These are phyloP conservation scores for Helostoma temminkii DNA, from an alignment of 2,797 vertebrate genomes.

Conservation along the genomic window DNA sequence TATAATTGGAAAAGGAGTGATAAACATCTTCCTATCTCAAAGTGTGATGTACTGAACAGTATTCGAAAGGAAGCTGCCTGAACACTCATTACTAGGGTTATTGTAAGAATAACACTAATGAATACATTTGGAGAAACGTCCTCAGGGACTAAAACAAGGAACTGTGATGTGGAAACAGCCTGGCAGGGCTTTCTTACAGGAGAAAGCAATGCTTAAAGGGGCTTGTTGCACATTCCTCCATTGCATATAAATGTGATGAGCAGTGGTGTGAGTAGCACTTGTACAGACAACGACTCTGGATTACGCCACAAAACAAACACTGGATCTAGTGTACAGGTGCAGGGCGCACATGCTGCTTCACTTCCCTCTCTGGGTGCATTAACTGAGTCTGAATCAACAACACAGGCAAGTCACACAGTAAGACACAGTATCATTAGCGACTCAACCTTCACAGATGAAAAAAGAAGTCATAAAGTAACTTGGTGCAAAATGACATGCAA, in stretches of 20 bases:
- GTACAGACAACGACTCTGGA: constrained; percentile 34
- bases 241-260: constrained; percentile 39
- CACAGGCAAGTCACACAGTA: constrained; percentile 37
- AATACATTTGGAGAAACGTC: constrained; percentile 58
- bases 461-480: constrained; percentile 71
- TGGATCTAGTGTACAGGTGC: constrained; percentile 59
- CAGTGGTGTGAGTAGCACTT: constrained; percentile 44
- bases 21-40: constrained; percentile 79
- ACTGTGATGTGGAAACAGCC: constrained; percentile 40
- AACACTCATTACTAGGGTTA: constrained; percentile 74
- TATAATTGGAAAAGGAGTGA: constrained; percentile 83
- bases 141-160: constrained; percentile 38
- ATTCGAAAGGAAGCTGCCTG: constrained; percentile 60
- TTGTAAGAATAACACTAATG: constrained; percentile 77
- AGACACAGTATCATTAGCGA: constrained; percentile 72
- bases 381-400: constrained; percentile 41
- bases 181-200: constrained; percentile 35
- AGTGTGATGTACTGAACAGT: constrained; percentile 67
- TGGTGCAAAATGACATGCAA: constrained; percentile 78
- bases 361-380: constrained; percentile 2
- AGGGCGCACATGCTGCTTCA: constrained; percentile 15
- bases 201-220: constrained; percentile 40
- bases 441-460: constrained; percentile 61
- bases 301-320: constrained; percentile 48
- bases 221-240: constrained; percentile 25